Evolutionary conservation across 2,797 vertebrate genomes (phyloP).

Genomic region (Loriculus beryllinus): DNA sequence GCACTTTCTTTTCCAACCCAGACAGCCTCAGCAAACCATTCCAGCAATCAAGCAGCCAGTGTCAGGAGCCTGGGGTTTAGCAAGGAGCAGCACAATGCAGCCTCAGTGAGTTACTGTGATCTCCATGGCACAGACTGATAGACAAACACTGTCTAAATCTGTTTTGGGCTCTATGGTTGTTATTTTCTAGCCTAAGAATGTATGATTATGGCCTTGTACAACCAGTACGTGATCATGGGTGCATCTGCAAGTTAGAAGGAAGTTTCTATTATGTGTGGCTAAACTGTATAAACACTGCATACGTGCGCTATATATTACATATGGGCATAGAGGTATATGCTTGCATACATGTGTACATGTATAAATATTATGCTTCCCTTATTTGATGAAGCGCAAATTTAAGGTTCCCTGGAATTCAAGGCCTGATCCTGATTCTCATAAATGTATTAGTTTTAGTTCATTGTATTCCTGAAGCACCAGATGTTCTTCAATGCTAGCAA

Average conservation of each 20-base stretch:
- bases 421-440: neutral
- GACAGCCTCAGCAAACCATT: neutral
- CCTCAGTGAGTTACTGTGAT: neutral
- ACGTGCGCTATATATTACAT: accelerated
- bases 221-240: neutral
- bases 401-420: neutral
- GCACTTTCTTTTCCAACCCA: neutral
- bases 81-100: neutral
- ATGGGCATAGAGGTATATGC: neutral
- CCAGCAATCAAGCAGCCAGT: accelerated
- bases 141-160: neutral
- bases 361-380: neutral
- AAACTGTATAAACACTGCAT: neutral
- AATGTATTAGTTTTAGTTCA: neutral
- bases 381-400: neutral
- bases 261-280: neutral
- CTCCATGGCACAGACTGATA: neutral
- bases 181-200: neutral
- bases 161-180: neutral
- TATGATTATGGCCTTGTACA: neutral
- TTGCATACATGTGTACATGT: neutral
- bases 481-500: neutral
- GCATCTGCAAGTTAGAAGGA: neutral
- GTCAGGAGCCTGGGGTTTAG: neutral
- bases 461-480: neutral